Percentiles rank a stretch among this genome's conserved stretches.
phyloP scores from a whole-genome alignment of 23 tunicate genomes.

The Aplidium turbinatum region DNA sequence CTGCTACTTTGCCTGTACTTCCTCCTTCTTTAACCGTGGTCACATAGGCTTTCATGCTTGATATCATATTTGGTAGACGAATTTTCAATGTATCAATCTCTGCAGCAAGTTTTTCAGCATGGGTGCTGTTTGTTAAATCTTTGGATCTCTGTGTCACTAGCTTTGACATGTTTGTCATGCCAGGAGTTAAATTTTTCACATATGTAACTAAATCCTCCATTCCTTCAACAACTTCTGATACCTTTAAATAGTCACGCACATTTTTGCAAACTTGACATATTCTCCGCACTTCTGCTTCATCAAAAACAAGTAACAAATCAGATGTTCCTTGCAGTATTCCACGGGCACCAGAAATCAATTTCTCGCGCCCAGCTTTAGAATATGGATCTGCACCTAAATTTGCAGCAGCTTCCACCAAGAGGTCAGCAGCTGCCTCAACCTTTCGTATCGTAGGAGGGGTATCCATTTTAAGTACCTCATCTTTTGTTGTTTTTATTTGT shows the following conservation, averaged over 20 bases:
- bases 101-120: conserved; percentile 61
- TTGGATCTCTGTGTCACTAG: conserved; percentile 59
- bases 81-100: conserved; percentile 50
- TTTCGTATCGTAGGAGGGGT: conserved; percentile 90
- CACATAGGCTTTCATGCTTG: conserved; percentile 79
- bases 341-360: conserved; percentile 91
- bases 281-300: conserved; percentile 93
- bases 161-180: conserved; percentile 75
- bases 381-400: conserved; percentile 51
- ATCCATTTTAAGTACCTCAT: conserved; percentile 79
- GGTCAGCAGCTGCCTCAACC: conserved; percentile 66
- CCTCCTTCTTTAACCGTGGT: conserved; percentile 37
- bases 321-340: conserved; percentile 98
- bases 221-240: conserved; percentile 73
- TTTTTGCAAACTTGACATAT: conserved; percentile 76
- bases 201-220: conserved; percentile 93
- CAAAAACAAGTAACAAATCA: conserved; percentile 85
- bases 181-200: conserved; percentile 91
- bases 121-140: conserved; percentile 73
- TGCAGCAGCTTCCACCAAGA: conserved; percentile 58
- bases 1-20: conserved; percentile 48
- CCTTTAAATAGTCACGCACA: conserved; percentile 75
- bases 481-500: conserved; percentile 66
- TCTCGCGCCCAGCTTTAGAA: conserved; percentile 72
- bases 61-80: conserved; percentile 79